Conservation (phyloP, 2,113 vertebrate species). For the Trematocara macrostoma region DNA sequence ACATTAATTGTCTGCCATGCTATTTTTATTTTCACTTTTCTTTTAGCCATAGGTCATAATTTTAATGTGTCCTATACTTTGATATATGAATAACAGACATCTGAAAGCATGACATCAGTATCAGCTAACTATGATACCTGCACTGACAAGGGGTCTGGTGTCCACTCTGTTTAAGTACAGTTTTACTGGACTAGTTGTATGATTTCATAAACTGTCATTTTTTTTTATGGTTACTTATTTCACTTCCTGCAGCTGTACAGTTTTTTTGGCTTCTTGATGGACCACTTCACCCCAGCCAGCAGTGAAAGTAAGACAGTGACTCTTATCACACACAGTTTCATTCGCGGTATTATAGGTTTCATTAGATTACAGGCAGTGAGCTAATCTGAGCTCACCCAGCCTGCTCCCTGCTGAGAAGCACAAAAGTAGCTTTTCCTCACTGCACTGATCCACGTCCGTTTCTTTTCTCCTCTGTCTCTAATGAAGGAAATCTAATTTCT, state of each 20-base stretch:
- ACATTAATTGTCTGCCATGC: neutral
- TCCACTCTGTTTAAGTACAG: neutral
- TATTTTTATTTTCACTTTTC: neutral
- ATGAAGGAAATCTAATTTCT: conserved; percentile 81
- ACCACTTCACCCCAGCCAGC: conserved; percentile 82
- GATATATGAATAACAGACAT: neutral
- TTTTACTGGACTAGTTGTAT: neutral
- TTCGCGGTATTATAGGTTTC: neutral
- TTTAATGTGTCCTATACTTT: neutral
- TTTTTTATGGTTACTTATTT: neutral
- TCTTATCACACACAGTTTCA: neutral
- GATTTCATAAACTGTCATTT: neutral
- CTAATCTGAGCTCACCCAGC: neutral
- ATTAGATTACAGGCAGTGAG: neutral
- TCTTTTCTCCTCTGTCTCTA: neutral
- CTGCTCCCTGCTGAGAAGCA: neutral
- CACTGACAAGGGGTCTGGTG: neutral
- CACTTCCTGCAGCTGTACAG: conserved; percentile 78
- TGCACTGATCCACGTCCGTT: neutral
- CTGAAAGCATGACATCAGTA: neutral
- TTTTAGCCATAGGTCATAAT: neutral
- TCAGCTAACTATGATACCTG: neutral
- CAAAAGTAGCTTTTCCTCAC: neutral
- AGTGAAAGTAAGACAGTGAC: conserved; percentile 79
- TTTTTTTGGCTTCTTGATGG: conserved; percentile 89